phyloP scores from a whole-genome alignment of 2,113 vertebrate species.

The Bubo scandiacus region DNA sequence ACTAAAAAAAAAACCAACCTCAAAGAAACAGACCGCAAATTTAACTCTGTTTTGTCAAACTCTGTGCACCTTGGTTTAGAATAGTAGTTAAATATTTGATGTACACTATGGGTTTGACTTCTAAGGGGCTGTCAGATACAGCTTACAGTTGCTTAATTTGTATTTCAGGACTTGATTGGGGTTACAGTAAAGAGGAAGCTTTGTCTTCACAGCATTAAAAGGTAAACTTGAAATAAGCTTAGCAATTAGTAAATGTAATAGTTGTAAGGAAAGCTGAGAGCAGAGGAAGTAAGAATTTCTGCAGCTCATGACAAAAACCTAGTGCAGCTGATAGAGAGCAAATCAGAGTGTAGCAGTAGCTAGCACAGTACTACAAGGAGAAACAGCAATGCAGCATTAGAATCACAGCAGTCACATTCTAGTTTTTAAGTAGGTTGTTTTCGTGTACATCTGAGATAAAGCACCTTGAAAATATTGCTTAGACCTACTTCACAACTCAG shows the following conservation, averaged over 20 bases:
- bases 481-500: not conserved
- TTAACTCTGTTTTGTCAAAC: slow-evolving; percentile 69
- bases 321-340: slow-evolving; percentile 74
- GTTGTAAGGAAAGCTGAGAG: slow-evolving; percentile 46
- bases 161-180: not conserved
- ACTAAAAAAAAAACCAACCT: slow-evolving; percentile 14
- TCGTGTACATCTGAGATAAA: slow-evolving; percentile 41
- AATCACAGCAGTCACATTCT: slow-evolving; percentile 60
- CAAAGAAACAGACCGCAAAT: slow-evolving; percentile 61
- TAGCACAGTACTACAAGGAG: slow-evolving; percentile 65
- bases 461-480: slow-evolving; percentile 11
- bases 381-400: slow-evolving; percentile 83
- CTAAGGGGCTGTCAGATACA: not conserved
- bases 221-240: slow-evolving; percentile 26
- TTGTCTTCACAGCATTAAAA: slow-evolving; percentile 19
- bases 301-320: slow-evolving; percentile 72
- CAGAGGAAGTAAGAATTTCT: slow-evolving; percentile 75
- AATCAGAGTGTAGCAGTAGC: slow-evolving; percentile 70
- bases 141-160: not conserved
- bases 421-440: slow-evolving; percentile 77
- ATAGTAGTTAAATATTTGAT: slow-evolving; percentile 29
- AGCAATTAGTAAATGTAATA: slow-evolving; percentile 73
- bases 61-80: not conserved
- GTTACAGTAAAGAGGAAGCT: slow-evolving; percentile 11
- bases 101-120: not conserved